Evolutionary conservation across 2,888 invertebrate species (phyloP), one percentile per base, ranked within the genome.

Genomic region (Tortrix viridana): DNA sequence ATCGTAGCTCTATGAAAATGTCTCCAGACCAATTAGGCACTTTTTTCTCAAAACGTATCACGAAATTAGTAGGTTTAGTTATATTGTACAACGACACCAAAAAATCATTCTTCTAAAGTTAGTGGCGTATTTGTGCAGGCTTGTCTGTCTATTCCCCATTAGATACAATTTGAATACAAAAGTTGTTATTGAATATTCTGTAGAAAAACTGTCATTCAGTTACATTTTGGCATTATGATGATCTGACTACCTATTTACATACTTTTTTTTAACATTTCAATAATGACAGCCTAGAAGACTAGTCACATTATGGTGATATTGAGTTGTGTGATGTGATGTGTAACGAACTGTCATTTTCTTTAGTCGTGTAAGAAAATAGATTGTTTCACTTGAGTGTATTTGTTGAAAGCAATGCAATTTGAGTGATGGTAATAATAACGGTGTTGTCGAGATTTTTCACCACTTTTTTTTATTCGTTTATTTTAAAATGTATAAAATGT

Each of bases 1-100:
- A 97, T 98, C 74, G 98, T 99, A 92, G 96, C 96, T 82, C 95
- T 95, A 93, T 94, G 93, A 94, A 86, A 79, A 84, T 88, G 86
- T 88, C 82, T 65, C 67, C 73, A 77, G 81, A 84, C 85, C 85
- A 88, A 85, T 79, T 84, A 84, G 80, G 72, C 77, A 80, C 74
- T 71, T 80, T 80, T 80, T 75, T 79, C n/a, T 79, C 71, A 74
- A 78, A 73, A 74, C 76, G 71, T 73, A 76, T 73, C 74, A 75
- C 77, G 85, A 71, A 84, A 82, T 81, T 81, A 80, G 79, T 80
- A 80, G 75, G 76, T 76, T 82, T 84, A 81, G 76, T 77, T 75
- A 76, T 56, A 60, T 52, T 81, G 79, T 74, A 81, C 77, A 83
- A 86, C 80, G 82, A 89, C 82, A 82, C 89, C 88, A 89, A 89